Evolutionary conservation across 2,888 invertebrate species (phyloP), one percentile per base, ranked within the genome.

Genomic region (Cerastis leucographa): DNA sequence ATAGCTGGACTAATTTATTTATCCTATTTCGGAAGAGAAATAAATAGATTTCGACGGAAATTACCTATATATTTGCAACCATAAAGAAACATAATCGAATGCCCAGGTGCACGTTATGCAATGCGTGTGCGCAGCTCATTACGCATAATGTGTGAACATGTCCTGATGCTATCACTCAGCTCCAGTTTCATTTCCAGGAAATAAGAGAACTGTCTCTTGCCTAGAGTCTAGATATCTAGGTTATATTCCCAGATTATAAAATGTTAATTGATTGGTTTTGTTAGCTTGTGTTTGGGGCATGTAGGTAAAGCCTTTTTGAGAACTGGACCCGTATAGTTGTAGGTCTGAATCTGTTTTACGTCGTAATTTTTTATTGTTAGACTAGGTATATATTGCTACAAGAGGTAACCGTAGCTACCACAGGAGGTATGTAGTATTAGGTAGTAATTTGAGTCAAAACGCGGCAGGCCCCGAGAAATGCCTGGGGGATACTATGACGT

Each of bases 151-250:
- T 85, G 85, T 80, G 83, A 88, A 78, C 71, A 81, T 59, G 76
- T 78, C 64, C 68, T 59, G 86, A 87, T 88, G 64, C 25, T 78
- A 88, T 87, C 89, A 65, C 46, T 70, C 44, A 73, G 73, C 85
- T 85, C 78, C 25, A 80, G 76, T 88, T 87, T 66, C 85, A 82
- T 82, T 87, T 87, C 87, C 87, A 84, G 85, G 84, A 84, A 84
- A 74, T 69, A 74, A 69, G 49, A 74, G 71, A 83, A 66, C 69
- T 73, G 72, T 68, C 14, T 67, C 64, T 62, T 70, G 51, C 46
- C 49, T 85, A 46, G n/a, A 42, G 42, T 67, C 49, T 87, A 51
- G 19, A 19, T 35, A 61, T 35, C 35, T 61, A 35, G 74, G 76
- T 69, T 76, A 65, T 12, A 6, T 56, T 54, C 61, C 54, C 64